Conservation (phyloP, 2,888 invertebrate species). For the Spilosoma lubricipeda region DNA sequence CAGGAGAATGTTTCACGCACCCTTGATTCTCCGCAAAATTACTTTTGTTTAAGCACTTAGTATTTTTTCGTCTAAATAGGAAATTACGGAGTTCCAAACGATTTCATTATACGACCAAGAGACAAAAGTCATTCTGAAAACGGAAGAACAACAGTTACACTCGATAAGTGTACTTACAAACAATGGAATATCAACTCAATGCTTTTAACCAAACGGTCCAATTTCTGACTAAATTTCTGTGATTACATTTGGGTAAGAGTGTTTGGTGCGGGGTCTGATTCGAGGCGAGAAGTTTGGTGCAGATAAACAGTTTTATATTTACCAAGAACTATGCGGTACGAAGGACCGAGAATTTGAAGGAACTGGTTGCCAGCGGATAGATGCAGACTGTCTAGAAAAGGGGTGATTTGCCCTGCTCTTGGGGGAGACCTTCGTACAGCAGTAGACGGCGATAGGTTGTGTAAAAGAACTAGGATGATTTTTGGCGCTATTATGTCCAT, state of each 20-base stretch:
- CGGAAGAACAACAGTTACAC: conserved; percentile 28
- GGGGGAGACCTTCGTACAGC: no score
- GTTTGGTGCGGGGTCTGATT: conserved; percentile 33
- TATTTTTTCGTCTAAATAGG: conserved; percentile 39
- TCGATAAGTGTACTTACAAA: conserved; percentile 33
- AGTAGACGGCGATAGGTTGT: no score
- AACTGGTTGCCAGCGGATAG: no score
- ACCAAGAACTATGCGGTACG: no score
- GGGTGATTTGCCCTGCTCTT: no score
- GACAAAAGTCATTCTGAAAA: conserved; percentile 39
- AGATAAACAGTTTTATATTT: not conserved
- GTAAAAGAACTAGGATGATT: no score
- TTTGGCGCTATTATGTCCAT: no score
- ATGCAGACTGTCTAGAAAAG: no score
- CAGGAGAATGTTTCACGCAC: conserved; percentile 28
- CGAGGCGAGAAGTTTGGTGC: conserved; percentile 1
- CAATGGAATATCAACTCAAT: conserved; percentile 47
- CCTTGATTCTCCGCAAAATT: conserved; percentile 23
- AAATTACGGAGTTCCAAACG: conserved; percentile 39
- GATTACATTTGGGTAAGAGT: conserved; percentile 44
- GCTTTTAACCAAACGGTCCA: conserved; percentile 33
- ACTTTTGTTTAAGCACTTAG: conserved; percentile 28
- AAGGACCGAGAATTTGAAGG: no score
- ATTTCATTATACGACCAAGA: conserved; percentile 41
- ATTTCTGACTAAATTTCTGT: conserved; percentile 38